Evolutionary conservation across 1,140 invertebrate species (phyloP), one percentile per base, ranked within the genome.

Genomic region (Lethocerus indicus): DNA sequence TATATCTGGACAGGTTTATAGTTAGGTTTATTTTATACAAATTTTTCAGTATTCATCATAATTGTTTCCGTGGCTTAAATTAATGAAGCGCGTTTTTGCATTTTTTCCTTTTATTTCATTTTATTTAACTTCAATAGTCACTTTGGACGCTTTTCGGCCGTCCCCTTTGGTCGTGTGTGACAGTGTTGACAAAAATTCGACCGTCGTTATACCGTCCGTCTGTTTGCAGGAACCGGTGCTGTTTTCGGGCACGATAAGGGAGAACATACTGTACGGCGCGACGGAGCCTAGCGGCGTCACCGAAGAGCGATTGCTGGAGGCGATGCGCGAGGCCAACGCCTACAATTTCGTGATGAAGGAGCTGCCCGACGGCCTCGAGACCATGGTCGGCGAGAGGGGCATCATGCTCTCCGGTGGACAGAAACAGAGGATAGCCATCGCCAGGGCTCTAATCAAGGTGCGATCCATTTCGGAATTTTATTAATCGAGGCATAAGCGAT

Each of bases 341-440:
- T 73, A 83, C 37, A 79, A 88, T 54, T 88, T 95, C 59, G 79
- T 85, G 1, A n/a, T n/a, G n/a, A 65, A 64, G 21, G 51, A 55
- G 2, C 78, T 92, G 60, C 78, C 80, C 0, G 60, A 79, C 7
- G 80, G 82, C 1, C 78, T 87, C 47, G 71, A 81, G n/a, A 86
- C 87, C 0, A 45, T 77, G 14, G 81, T 88, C 1, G 87, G 87
- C 1, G 85, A 90, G 60, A 66, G 83, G 24, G 87, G 87, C 12
- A 70, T 82, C 4, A 79, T 85, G 58, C 67, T 92, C 1, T 87
- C 83, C 56, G 87, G 86, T 27, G 87, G 87, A 1, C 87, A 91
- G 62, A 82, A 85, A 54, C 87, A 91, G 59, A 67, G 87, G 50
- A 79, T 95, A 21, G 88, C 89, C 21, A 93, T 94, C 56, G 89